These are phyloP conservation scores for Tricholaema leucomelas DNA, from an alignment of 2,113 vertebrate species.

Conservation along the genomic window DNA sequence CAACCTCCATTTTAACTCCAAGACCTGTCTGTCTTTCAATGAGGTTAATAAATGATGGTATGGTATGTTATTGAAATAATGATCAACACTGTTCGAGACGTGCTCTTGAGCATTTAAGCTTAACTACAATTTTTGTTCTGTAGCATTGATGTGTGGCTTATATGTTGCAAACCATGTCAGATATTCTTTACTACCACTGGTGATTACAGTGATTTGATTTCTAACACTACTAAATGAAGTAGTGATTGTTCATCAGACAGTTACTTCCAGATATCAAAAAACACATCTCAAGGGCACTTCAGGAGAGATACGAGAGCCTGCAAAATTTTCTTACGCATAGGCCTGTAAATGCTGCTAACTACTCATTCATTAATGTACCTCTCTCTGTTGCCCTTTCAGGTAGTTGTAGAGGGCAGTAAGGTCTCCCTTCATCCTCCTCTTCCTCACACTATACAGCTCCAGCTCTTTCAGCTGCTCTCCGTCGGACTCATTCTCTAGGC, in stretches of 20 bases:
- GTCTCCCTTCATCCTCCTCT: too few species aligned
- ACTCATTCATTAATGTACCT: neutral
- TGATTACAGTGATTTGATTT: conserved; percentile 30
- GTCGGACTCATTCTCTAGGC: too few species aligned
- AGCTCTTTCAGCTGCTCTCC: too few species aligned
- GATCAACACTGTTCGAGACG: too few species aligned
- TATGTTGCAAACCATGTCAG: neutral
- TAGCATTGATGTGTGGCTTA: neutral
- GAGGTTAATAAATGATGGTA: neutral
- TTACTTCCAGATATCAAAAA: conserved; percentile 42
- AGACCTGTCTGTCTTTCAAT: neutral
- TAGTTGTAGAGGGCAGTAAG: too few species aligned
- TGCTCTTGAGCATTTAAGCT: neutral
- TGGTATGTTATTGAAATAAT: neutral
- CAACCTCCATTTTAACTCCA: too few species aligned
- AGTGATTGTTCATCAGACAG: neutral
- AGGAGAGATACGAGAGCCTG: conserved; percentile 12
- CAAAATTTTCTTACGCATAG: conserved; percentile 27
- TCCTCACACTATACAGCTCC: too few species aligned
- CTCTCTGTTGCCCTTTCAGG: too few species aligned
- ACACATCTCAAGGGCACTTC: conserved; percentile 3
- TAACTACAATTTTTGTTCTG: neutral
- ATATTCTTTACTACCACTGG: neutral
- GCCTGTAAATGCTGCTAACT: neutral
- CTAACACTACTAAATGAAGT: conserved; percentile 17